Conservation (phyloP, 2,113 vertebrate species). For the Taurulus bubalis region DNA sequence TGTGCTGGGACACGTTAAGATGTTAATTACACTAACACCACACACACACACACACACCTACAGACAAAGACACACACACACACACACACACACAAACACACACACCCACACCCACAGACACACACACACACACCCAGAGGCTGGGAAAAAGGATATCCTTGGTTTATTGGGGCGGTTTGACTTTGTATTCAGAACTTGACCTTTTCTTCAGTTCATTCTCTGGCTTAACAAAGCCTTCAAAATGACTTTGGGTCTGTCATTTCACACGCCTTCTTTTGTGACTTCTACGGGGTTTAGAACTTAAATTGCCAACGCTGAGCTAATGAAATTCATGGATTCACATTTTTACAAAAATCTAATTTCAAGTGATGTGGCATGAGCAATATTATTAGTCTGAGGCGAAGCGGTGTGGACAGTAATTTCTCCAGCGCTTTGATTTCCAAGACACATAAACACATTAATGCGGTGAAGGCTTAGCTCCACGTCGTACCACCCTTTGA, state of each 20-base stretch:
- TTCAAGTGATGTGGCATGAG: conserved; percentile 18
- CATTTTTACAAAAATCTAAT: conserved; percentile 10
- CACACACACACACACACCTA: conserved; percentile 40
- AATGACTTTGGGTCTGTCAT: conserved; percentile 38
- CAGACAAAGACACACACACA: too few species aligned
- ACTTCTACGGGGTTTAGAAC: conserved; percentile 32
- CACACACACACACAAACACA: too few species aligned
- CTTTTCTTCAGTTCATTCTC: conserved; percentile 51
- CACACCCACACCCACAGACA: too few species aligned
- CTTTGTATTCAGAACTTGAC: conserved; percentile 65
- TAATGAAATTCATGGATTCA: conserved; percentile 22
- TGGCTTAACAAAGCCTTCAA: conserved; percentile 47
- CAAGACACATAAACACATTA: conserved; percentile 42
- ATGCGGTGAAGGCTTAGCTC: conserved; percentile 22
- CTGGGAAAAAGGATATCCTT: conserved; percentile 67
- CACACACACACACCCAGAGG: conserved; percentile 43
- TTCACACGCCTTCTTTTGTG: conserved; percentile 23
- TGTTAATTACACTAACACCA: conserved; percentile 69
- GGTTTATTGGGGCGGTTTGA: conserved; percentile 70
- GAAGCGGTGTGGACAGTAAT: conserved; percentile 5
- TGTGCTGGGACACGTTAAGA: conserved; percentile 73
- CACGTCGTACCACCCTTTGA: conserved; percentile 66
- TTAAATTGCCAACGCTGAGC: conserved; percentile 19
- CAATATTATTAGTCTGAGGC: conserved; percentile 27
- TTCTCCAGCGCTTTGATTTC: conserved; percentile 42